Evolutionary conservation across 2,113 vertebrate genomes (phyloP), one percentile per base, ranked within the genome.

Genomic region (Lepus americanus): DNA sequence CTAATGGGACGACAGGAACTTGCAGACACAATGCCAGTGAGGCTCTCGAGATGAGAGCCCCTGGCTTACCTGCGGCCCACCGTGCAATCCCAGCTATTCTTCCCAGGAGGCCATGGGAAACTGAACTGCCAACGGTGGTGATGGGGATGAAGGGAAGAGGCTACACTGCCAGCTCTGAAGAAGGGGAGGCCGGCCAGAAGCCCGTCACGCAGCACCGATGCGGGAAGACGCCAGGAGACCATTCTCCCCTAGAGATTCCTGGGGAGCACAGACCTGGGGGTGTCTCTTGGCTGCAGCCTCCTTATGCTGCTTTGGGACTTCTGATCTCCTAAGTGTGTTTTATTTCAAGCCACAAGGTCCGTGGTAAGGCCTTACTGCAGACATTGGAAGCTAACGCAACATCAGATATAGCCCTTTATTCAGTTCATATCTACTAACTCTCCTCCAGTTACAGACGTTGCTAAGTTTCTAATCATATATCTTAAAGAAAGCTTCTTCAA

Each of bases 401-500:
- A 66, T 5, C 53, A 22, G 19, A 79, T 27, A 51, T 1, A 88
- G 80, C n/a, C 39, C 69, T 76, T 92, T 29, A 87, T 25, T n/a
- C 14, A 59, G 44, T 77, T 92, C 70, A 85, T 80, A 85, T 63
- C 51, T 91, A 73, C 74, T 53, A 80, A 85, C 9, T n/a, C 6
- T 33, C 39, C 5, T 64, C 31, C 29, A 78, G 33, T 89, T 84
- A 66, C 4, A 86, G 7, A 84, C 70, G 39, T 95, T 88, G 73
- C 77, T 72, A 77, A 87, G 31, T 44, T 89, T 89, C 80, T 81
- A 88, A 51, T 87, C 61, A 76, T 31, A 76, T 22, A 55, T n/a
- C 23, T 94, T 87, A 87, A 94, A 67, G 69, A 82, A 83, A 39
- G 61, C 86, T 84, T 88, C 80, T 84, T 88, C 80, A 92, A 61